Conservation (phyloP, 2,888 invertebrate genomes). For the Stictocephala bisonia region DNA sequence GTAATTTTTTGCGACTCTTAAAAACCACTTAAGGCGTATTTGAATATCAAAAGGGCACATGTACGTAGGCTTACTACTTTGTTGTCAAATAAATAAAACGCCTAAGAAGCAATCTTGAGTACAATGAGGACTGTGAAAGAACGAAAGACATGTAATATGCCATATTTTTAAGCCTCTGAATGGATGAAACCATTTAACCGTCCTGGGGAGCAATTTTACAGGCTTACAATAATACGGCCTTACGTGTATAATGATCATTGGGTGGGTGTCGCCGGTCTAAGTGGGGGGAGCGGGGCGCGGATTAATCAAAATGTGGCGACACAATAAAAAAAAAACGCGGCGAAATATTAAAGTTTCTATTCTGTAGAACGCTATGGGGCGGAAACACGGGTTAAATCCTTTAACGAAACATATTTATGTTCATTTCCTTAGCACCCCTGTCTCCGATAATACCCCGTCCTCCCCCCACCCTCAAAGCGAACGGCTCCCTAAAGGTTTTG, state of each 20-base stretch:
- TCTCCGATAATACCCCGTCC: not conserved
- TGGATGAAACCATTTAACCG: not conserved
- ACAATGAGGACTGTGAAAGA: not conserved
- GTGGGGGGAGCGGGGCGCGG: not conserved
- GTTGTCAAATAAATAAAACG: slow-evolving; percentile 6
- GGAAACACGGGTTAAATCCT: slow-evolving; percentile 45
- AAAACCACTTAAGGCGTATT: no score
- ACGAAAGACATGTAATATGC: no score
- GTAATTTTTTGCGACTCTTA: no score
- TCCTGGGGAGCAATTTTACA: not conserved
- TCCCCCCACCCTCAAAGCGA: not conserved
- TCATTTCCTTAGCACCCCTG: slow-evolving; percentile 23
- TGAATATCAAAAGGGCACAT: no score
- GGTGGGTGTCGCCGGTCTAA: not conserved
- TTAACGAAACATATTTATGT: slow-evolving; percentile 47
- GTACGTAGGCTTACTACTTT: no score
- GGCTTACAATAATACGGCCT: not conserved
- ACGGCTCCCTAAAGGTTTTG: slow-evolving; percentile 36
- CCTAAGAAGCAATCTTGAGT: not conserved
- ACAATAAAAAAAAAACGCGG: slow-evolving; percentile 37
- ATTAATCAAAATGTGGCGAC: not conserved
- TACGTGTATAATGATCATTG: not conserved
- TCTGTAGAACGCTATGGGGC: slow-evolving; percentile 37
- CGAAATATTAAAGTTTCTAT: slow-evolving; percentile 47
- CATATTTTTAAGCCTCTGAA: not conserved